phyloP scores from a whole-genome alignment of 2,797 vertebrate genomes.

The Malurus leucopterus region DNA sequence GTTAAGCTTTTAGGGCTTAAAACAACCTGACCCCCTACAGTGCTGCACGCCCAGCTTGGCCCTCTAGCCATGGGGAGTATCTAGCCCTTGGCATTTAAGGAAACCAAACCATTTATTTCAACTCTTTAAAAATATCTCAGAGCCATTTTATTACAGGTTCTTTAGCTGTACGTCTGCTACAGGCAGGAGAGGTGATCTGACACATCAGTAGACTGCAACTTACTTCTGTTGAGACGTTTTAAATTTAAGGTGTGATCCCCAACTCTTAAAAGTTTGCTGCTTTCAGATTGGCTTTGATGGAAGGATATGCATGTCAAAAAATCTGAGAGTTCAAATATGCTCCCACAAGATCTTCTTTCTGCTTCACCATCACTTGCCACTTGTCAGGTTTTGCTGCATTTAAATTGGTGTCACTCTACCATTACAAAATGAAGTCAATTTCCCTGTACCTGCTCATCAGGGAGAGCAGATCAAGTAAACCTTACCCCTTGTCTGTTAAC shows the following conservation, averaged over 20 bases:
- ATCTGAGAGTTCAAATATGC: neutral
- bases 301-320: neutral
- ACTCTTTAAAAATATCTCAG: neutral
- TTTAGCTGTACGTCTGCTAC: neutral
- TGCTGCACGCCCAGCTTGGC: neutral
- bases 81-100: neutral
- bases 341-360: neutral
- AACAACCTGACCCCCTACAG: neutral
- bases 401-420: conserved; percentile 23
- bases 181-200: neutral
- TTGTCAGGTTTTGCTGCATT: conserved; percentile 1
- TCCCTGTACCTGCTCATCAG: neutral
- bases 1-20: neutral
- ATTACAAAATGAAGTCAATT: conserved; percentile 23
- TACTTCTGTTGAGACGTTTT: neutral
- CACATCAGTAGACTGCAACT: neutral
- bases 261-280: neutral
- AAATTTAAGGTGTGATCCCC: neutral
- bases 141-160: neutral
- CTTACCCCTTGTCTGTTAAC: neutral
- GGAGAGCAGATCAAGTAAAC: neutral
- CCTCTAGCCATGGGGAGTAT: neutral
- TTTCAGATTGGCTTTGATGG: conserved; percentile 6
- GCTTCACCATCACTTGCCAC: neutral
- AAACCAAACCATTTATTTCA: neutral